These are phyloP conservation scores for Catotricha subobsoleta DNA, from an alignment of 2,888 invertebrate genomes.

Conservation along the genomic window DNA sequence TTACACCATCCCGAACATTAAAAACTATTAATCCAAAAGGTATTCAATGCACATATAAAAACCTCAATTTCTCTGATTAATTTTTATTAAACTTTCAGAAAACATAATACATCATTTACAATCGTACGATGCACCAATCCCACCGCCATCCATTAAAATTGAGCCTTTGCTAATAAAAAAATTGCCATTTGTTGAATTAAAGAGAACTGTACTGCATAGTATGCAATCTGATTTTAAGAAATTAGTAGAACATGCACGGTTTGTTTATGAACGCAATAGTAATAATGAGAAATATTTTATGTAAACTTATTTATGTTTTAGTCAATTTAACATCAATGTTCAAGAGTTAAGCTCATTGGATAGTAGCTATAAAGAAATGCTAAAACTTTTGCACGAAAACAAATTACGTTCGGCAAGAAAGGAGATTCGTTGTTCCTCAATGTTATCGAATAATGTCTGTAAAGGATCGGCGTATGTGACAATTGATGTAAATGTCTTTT, in stretches of 20 bases:
- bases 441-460: neutral
- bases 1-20: neutral
- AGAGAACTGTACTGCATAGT: conserved; percentile 20
- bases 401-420: conserved; percentile 17
- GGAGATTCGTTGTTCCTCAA: neutral
- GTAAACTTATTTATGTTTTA: conserved; percentile 19
- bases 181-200: conserved; percentile 15
- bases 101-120: conserved; percentile 36
- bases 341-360: conserved; percentile 50
- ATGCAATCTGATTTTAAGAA: conserved; percentile 23
- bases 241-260: conserved; percentile 32
- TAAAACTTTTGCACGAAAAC: conserved; percentile 23
- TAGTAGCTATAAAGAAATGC: conserved; percentile 32
- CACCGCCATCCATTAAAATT: conserved; percentile 35
- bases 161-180: conserved; percentile 24
- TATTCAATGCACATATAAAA: neutral
- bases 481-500: conserved; percentile 3
- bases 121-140: conserved; percentile 43
- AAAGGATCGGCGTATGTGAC: neutral
- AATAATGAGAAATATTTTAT: neutral
- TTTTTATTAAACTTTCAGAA: conserved; percentile 1
- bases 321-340: conserved; percentile 39
- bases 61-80: neutral
- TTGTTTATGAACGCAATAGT: too few species aligned
- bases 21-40: conserved; percentile 2